Base-by-base conservation (phyloP, 2,888 invertebrate genomes). In the Tenthredo livida region DNA sequence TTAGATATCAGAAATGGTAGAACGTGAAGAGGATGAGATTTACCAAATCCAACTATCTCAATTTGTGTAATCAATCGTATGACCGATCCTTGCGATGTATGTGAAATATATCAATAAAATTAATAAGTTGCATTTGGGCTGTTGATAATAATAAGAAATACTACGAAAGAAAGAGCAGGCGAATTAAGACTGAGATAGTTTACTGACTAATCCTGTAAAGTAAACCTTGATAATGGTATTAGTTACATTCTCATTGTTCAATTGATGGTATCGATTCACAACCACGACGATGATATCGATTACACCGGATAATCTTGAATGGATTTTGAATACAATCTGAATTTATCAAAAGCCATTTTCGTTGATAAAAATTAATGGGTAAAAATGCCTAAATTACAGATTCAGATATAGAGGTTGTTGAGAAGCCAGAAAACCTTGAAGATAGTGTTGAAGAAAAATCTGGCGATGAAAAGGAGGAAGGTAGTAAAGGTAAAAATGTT, bases 331-430 rank as follows among this genome's bases (percentile, higher is more conserved):
- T 47, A 47, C 6, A 47, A 77, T 73, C n/a, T n/a, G 21, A 25
- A 43, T 73, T 12, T 73, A 12, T 43, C 43, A 10, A 5, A 21
- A 21, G 73, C 37, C 9, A 21, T 1, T 43, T 40, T 72, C 67
- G 12, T 67, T 67, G 17, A 33, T 67, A 33, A 33, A 67, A 0
- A 5, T 33, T 67, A 33, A 25, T 12, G 33, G 15, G 17, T 1
- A 0, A 67, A 67, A 29, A 29, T 33, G 12, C 33, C 15, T 33
- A 40, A 78, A 86, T 89, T 86, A 75, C 85, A 92, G 93, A 93
- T 88, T 93, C 92, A 17, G 93, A 93, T 85, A 92, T 93, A 70
- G 93, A 93, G 87, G 92, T 93, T 6, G 91, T 93, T 21, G 92
- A 93, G 86, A 91, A 90, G 86, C 91, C 92, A 25, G 86, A 85